phyloP scores from a whole-genome alignment of 1,140 invertebrate genomes.

The Drosophila ohnishii region DNA sequence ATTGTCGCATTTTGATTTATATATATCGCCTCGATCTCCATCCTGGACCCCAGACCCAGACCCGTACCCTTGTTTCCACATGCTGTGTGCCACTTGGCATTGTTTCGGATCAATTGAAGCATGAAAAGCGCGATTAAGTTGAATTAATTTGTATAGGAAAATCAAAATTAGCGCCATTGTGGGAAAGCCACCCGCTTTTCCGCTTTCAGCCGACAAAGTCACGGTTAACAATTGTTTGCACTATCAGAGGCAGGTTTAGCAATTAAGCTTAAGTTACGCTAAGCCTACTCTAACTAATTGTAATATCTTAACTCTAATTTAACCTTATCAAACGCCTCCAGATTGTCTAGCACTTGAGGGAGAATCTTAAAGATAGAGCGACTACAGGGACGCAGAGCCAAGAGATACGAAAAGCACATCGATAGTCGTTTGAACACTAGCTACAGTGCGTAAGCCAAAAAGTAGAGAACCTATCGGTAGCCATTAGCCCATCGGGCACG shows the following conservation, averaged over 20 bases:
- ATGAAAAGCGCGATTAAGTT: constrained; percentile 64
- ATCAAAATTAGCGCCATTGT: constrained; percentile 60
- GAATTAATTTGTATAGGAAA: constrained; percentile 65
- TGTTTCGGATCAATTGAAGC: constrained; percentile 70
- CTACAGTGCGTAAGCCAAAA: constrained; percentile 66
- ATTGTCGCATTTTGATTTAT: constrained; percentile 78
- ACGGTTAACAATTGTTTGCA: constrained; percentile 65
- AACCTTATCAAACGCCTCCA: constrained; percentile 7
- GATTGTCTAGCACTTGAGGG: constrained; percentile 46
- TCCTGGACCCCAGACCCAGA: constrained; percentile 50
- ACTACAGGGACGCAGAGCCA: constrained; percentile 24
- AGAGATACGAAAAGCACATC: constrained; percentile 29
- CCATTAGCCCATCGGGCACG: constrained; percentile 6
- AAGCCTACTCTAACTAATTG: constrained; percentile 16
- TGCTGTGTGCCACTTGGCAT: constrained; percentile 48
- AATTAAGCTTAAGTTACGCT: constrained; percentile 57
- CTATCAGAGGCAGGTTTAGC: constrained; percentile 20
- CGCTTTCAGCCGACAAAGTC: constrained; percentile 30
- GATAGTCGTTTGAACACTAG: constrained; percentile 28
- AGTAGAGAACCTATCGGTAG: constrained; percentile 23
- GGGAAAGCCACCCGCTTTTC: constrained; percentile 38
- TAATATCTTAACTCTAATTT: constrained; percentile 17
- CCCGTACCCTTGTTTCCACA: constrained; percentile 52
- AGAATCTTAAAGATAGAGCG: constrained; percentile 28
- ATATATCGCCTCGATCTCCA: constrained; percentile 63